These are phyloP conservation scores for Triplophysa rosa DNA, from an alignment of 2,113 vertebrate species.

Conservation along the genomic window DNA sequence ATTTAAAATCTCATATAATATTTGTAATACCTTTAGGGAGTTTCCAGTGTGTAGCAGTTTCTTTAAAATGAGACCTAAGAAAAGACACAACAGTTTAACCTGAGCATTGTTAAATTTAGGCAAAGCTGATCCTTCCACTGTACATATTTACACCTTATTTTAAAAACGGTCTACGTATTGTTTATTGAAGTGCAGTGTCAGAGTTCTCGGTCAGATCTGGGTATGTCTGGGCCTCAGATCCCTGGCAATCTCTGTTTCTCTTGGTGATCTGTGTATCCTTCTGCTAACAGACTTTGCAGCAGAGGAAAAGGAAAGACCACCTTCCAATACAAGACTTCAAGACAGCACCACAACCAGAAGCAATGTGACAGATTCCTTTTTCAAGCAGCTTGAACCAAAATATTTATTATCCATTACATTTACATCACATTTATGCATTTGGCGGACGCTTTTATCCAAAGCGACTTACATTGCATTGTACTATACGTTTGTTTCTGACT, in stretches of 20 bases:
- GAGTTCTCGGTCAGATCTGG: conserved; percentile 81
- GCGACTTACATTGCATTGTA: no score
- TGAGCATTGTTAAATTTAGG: neutral
- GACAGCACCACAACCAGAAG: neutral
- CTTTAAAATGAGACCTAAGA: conserved; percentile 92
- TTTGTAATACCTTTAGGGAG: conserved; percentile 88
- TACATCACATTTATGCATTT: no score
- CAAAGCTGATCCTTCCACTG: no score
- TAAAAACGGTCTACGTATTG: neutral
- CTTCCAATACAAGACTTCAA: conserved; percentile 52
- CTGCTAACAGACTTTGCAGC: conserved; percentile 68
- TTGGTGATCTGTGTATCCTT: conserved; percentile 76
- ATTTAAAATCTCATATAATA: no score
- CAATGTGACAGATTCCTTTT: neutral
- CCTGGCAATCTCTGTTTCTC: conserved; percentile 81
- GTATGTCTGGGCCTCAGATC: conserved; percentile 74
- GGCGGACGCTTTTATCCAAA: no score
- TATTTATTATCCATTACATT: no score
- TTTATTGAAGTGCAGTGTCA: conserved; percentile 64
- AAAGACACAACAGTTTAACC: conserved; percentile 28
- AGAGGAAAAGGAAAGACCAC: conserved; percentile 72
- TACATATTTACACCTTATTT: neutral
- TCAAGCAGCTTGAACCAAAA: no score
- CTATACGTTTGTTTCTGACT: no score
- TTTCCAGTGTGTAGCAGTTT: conserved; percentile 98